Conservation (phyloP, 2,113 vertebrate species). For the Serilophus lunatus region DNA sequence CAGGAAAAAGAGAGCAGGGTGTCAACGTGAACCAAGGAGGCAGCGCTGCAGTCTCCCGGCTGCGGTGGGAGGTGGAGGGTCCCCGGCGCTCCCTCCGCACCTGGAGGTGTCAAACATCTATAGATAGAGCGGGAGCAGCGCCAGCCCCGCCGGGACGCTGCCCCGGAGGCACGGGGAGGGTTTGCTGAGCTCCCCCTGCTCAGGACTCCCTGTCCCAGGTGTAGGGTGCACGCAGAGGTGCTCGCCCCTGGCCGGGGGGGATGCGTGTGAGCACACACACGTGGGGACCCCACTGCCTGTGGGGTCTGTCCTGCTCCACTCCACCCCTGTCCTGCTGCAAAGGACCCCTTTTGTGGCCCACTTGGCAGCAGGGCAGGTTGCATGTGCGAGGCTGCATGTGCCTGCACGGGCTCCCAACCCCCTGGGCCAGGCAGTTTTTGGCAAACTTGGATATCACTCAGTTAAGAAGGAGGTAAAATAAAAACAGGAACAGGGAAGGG, state of each 20-base stretch:
- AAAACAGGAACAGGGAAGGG: not conserved
- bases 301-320: not conserved
- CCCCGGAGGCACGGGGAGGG: not conserved
- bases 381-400: rapidly evolving
- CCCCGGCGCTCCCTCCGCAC: not conserved
- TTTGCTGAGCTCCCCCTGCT: not conserved
- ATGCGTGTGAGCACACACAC: rapidly evolving
- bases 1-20: slow-evolving; percentile 47
- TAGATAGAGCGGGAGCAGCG: not conserved
- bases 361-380: rapidly evolving
- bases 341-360: rapidly evolving
- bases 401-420: not conserved
- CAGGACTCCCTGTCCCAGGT: not conserved
- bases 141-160: not conserved
- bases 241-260: rapidly evolving
- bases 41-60: slow-evolving; percentile 5
- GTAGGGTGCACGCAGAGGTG: not conserved
- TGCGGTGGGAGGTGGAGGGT: not conserved
- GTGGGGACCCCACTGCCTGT: rapidly evolving
- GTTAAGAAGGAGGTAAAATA: not conserved
- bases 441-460: not conserved
- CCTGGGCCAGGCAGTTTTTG: not conserved
- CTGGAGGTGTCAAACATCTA: slow-evolving; percentile 35
- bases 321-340: not conserved
- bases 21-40: slow-evolving; percentile 54